Conservation (phyloP, 2,888 invertebrate species). For the Erynnis tages region DNA sequence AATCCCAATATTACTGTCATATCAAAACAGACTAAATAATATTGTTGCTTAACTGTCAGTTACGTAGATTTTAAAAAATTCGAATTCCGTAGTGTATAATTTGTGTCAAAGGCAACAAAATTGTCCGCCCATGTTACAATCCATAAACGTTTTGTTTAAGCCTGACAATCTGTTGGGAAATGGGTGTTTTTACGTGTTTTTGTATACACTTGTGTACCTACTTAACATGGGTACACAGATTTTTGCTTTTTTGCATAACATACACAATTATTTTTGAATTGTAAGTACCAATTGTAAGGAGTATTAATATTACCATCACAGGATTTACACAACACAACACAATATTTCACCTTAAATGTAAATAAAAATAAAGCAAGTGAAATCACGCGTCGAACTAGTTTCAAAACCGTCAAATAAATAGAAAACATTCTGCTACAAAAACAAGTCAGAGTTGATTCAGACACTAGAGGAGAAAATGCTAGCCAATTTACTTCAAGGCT, state of each 20-base stretch:
- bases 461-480: conserved; percentile 30
- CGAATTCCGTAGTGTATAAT: conserved; percentile 8
- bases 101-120: conserved; percentile 1
- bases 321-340: no score
- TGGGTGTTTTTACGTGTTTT: background rate
- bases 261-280: no score
- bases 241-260: no score
- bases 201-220: no score
- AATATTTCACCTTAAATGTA: no score
- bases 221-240: no score
- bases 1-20: conserved; percentile 16
- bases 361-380: no score
- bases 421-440: background rate
- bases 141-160: background rate
- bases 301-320: no score
- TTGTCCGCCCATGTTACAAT: conserved; percentile 1
- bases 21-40: conserved; percentile 9
- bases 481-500: conserved; percentile 21
- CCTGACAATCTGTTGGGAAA: background rate
- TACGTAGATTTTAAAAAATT: conserved; percentile 7
- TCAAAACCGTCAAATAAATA: background rate
- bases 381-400: no score
- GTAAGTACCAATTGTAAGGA: no score
- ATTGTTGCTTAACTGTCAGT: background rate
- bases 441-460: no score